Evolutionary conservation across 2,888 invertebrate genomes (phyloP).

Genomic region (Leucozona laternaria): DNA sequence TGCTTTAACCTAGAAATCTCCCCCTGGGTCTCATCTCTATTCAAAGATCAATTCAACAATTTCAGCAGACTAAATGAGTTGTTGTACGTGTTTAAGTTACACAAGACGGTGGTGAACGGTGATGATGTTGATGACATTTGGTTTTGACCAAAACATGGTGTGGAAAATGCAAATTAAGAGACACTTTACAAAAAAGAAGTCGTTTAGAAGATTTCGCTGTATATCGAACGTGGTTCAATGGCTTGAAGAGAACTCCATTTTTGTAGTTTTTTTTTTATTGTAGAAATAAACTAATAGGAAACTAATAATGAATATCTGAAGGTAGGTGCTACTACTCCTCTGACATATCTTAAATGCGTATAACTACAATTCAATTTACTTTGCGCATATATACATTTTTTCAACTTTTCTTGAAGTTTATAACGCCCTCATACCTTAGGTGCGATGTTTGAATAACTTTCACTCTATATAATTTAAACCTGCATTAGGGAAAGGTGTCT

Average conservation of each 20-base stretch:
- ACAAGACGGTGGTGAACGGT: constrained; percentile 11
- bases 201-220: constrained; percentile 20
- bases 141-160: constrained; percentile 23
- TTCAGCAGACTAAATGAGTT: constrained; percentile 15
- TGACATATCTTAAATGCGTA: no score
- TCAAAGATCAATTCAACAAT: constrained; percentile 57
- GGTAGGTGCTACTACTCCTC: background rate
- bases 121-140: constrained; percentile 23
- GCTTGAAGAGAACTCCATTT: background rate
- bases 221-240: background rate
- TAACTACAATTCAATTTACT: background rate
- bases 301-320: background rate
- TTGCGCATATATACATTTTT: background rate
- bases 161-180: constrained; percentile 55
- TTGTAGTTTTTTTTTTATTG: background rate
- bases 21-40: constrained; percentile 20
- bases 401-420: no score
- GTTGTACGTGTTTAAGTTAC: constrained; percentile 64
- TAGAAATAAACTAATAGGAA: background rate
- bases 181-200: constrained; percentile 21
- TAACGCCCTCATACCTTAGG: no score
- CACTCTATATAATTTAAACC: background rate
- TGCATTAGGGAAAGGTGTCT: background rate
- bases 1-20: constrained; percentile 67
- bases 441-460: background rate